phyloP scores from a whole-genome alignment of 2,797 vertebrate genomes.

The Synanceia verrucosa region DNA sequence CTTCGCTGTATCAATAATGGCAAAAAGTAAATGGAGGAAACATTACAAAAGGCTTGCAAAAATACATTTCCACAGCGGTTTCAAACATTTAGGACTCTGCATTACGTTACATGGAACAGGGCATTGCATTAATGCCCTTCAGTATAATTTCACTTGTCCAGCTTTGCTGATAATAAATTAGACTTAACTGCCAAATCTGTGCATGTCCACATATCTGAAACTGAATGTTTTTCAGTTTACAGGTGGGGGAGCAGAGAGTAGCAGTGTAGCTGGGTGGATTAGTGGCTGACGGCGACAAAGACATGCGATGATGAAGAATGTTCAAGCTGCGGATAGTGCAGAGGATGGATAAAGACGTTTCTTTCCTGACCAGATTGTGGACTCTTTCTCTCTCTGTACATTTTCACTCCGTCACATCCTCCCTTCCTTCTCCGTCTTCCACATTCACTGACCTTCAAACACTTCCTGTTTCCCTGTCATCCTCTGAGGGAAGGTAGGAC shows the following conservation, averaged over 20 bases:
- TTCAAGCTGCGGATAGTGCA: neutral
- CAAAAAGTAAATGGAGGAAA: neutral
- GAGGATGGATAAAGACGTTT: neutral
- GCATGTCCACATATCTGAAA: slow-evolving; percentile 27
- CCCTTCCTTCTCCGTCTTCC: neutral
- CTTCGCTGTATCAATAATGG: slow-evolving; percentile 30
- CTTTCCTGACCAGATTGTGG: slow-evolving; percentile 22
- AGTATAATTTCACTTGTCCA: slow-evolving; percentile 8
- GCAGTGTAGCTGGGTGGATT: neutral
- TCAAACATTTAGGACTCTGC: slow-evolving; percentile 32
- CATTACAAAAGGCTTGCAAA: slow-evolving; percentile 46
- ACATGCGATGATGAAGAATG: neutral
- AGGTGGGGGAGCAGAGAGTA: neutral
- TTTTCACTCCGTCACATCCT: neutral
- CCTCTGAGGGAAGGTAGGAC: neutral
- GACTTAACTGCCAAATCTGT: slow-evolving; percentile 3
- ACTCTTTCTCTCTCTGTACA: slow-evolving; percentile 1
- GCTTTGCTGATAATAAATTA: slow-evolving; percentile 26
- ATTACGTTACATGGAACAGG: slow-evolving; percentile 15
- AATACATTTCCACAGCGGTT: slow-evolving; percentile 53
- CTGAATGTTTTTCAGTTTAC: slow-evolving; percentile 10
- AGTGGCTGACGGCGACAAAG: neutral
- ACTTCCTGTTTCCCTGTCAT: slow-evolving; percentile 38
- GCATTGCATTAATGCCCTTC: neutral
- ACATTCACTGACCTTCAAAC: slow-evolving; percentile 46